Evolutionary conservation across 2,888 invertebrate genomes (phyloP).

Genomic region (Machimus atricapillus): DNA sequence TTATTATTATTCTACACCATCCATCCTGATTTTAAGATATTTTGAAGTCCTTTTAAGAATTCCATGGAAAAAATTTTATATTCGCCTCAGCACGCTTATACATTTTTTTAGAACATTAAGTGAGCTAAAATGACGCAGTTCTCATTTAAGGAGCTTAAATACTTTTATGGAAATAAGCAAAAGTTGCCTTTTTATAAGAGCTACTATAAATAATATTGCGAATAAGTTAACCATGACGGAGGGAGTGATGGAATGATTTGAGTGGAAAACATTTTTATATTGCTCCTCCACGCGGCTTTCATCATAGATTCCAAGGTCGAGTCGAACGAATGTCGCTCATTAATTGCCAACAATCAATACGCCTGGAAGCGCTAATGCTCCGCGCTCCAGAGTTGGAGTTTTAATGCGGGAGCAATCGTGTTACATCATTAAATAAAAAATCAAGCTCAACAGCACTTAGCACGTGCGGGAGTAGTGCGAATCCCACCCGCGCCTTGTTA

Average conservation of each 20-base stretch:
- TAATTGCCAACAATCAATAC: neutral
- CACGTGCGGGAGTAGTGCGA: neutral
- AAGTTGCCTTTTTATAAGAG: neutral
- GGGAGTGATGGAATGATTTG: neutral
- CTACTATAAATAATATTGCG: neutral
- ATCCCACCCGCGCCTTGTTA: neutral
- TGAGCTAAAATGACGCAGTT: neutral
- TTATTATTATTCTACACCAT: too few relatives aligned
- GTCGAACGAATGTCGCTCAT: neutral
- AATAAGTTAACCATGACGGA: neutral
- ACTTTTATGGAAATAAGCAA: neutral
- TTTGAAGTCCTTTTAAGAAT: neutral
- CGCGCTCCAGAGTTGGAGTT: neutral
- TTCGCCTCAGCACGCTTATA: neutral
- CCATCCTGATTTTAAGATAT: neutral
- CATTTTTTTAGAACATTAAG: neutral
- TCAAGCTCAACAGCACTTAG: neutral
- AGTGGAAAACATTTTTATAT: neutral
- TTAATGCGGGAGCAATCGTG: neutral
- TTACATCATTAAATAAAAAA: neutral
- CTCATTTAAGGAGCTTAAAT: neutral
- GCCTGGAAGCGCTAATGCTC: neutral
- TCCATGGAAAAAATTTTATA: neutral
- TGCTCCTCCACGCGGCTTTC: neutral
- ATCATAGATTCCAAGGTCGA: neutral